These are phyloP conservation scores for Helicoverpa zea DNA, from an alignment of 1,140 invertebrate genomes.

Conservation along the genomic window DNA sequence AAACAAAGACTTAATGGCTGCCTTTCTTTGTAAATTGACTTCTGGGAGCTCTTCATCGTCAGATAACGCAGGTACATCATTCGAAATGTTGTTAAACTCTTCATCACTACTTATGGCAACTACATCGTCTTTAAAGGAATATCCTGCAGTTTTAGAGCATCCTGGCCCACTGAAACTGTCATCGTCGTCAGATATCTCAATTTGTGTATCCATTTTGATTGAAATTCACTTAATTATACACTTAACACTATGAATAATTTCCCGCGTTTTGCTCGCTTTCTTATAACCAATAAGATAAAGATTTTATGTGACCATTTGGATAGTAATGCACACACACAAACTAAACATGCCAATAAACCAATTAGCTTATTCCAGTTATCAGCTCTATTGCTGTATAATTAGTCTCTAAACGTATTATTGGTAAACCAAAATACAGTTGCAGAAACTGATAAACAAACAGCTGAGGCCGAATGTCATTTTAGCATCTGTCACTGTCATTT, in stretches of 20 bases:
- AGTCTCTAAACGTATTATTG: neutral
- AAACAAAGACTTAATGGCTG: conserved; percentile 12
- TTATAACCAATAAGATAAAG: neutral
- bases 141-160: neutral
- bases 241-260: conserved; percentile 6
- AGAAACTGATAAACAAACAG: neutral
- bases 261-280: conserved; percentile 18
- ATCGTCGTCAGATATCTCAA: conserved; percentile 73
- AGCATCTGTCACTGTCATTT: neutral
- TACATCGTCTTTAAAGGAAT: conserved; percentile 40
- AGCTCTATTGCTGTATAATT: neutral
- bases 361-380: neutral
- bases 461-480: neutral
- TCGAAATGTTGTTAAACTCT: conserved; percentile 26
- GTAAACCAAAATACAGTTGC: neutral
- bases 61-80: conserved; percentile 27
- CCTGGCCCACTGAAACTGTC: conserved; percentile 59
- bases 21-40: neutral
- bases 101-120: conserved; percentile 57
- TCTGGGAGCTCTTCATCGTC: conserved; percentile 2
- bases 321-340: neutral
- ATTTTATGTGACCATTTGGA: neutral
- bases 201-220: conserved; percentile 55
- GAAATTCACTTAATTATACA: neutral
- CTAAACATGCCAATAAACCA: too few species aligned